A percentile compares a stretch with the other conserved stretches of the same genome.
These are phyloP conservation scores for Vidua macroura DNA, from an alignment of 2,113 vertebrate species.

Conservation along the genomic window DNA sequence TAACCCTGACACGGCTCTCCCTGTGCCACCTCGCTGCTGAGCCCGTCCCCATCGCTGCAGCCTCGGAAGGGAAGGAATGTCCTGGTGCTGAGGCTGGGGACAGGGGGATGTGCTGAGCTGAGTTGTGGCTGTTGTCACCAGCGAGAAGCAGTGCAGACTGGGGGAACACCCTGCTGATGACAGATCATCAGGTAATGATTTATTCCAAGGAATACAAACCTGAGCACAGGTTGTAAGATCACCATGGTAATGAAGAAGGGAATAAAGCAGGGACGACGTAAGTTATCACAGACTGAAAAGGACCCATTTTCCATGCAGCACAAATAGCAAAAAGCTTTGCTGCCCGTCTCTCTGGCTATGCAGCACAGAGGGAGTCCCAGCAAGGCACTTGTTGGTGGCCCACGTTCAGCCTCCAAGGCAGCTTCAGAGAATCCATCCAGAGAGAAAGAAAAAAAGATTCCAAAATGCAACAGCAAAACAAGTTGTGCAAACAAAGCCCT, in stretches of 20 bases:
- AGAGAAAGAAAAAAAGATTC: not conserved
- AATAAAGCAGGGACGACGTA: not conserved
- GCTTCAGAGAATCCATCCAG: not conserved
- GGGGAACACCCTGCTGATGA: accelerated
- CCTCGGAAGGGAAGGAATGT: not conserved
- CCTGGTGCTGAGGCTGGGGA: not conserved
- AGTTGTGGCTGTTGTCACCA: accelerated
- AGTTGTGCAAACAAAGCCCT: not conserved
- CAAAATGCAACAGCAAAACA: not conserved
- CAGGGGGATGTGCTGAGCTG: accelerated
- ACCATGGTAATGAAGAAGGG: not conserved
- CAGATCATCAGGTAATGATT: not conserved
- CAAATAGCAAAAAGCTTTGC: not conserved
- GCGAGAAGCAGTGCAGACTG: accelerated
- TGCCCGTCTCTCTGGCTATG: not conserved
- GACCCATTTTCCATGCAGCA: accelerated
- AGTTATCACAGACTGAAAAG: not conserved
- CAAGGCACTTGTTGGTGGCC: not conserved
- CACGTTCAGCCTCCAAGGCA: accelerated
- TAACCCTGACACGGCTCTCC: not conserved
- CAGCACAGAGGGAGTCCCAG: not conserved
- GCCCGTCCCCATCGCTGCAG: not conserved
- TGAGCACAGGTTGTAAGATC: not conserved
- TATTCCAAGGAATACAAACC: accelerated
- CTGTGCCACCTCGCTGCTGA: not conserved